Evolutionary conservation across 2,888 invertebrate genomes (phyloP), one percentile per base, ranked within the genome.

Genomic region (Drosophila planitibia): DNA sequence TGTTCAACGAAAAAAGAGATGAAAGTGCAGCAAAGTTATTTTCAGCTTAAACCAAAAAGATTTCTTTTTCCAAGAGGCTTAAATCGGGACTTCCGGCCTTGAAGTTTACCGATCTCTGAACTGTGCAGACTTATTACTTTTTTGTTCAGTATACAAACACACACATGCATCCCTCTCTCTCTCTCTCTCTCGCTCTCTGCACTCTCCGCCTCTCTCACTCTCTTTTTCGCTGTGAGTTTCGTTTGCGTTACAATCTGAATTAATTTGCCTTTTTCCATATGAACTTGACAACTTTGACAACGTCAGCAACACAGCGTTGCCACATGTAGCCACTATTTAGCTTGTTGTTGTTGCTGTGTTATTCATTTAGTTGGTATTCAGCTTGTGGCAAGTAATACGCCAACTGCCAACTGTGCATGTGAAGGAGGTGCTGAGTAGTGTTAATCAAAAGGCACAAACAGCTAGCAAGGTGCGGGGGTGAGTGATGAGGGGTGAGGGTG

Each of bases 171-270:
- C 37, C 4, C 10, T 32, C 41, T 30, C 32, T 30, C 30, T 30
- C 32, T 30, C 30, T 4, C 54, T 30, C 35, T 30, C n/a, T 25
- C 35, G 14, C 22, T 28, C 35, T 32, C 19, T 30, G 12, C 37
- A 12, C 25, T 9, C 35, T 44, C 22, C 6, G 22, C 12, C 14
- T 33, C 14, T 33, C 10, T 51, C 28, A 4, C 25, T 22, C 39
- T 32, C 39, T 69, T 51, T 39, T 58, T 74, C 55, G 16, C 44
- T 52, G 64, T 41, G 70, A 61, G 59, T 68, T 68, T 66, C 59
- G 68, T 76, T 79, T 83, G 82, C 82, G 74, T 69, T 77, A 79
- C 89, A 88, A 88, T 88, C 84, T 84, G 86, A 82, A 85, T 85
- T 85, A 85, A 85, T 79, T 85, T 88, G 77, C 79, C 74, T 83